Conservation (phyloP, 1,140 invertebrate genomes). For the Apocrypta bakeri region DNA sequence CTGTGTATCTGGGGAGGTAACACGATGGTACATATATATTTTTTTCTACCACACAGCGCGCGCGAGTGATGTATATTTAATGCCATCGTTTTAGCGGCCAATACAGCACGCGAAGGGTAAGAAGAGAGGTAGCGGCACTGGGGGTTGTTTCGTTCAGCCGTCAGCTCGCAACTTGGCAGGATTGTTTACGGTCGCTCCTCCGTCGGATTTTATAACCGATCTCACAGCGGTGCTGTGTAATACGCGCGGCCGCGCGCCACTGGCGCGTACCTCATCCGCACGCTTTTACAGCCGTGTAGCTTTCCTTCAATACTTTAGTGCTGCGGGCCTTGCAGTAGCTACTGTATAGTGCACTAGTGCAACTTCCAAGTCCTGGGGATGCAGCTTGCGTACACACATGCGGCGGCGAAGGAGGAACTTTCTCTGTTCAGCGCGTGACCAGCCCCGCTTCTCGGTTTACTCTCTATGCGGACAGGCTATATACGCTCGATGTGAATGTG, state of each 20-base stretch:
- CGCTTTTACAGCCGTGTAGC: slow-evolving; percentile 62
- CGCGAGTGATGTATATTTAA: slow-evolving; percentile 6
- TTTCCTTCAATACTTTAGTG: slow-evolving; percentile 61
- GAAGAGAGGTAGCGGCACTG: too few relatives aligned
- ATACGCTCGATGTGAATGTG: background rate
- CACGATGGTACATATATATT: too few relatives aligned
- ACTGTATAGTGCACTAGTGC: background rate
- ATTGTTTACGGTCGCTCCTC: slow-evolving; percentile 58
- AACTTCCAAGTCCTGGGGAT: background rate
- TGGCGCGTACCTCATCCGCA: background rate
- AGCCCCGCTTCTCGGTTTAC: background rate
- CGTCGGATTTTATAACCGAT: slow-evolving; percentile 20
- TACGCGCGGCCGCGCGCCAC: slow-evolving; percentile 54
- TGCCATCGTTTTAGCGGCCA: background rate
- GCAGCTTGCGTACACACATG: background rate
- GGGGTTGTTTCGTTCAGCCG: background rate
- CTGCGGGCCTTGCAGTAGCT: slow-evolving; percentile 24
- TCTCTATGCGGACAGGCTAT: background rate
- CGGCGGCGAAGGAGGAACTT: background rate
- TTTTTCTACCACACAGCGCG: too few relatives aligned
- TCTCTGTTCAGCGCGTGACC: background rate
- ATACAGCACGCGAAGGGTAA: background rate
- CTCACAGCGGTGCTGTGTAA: slow-evolving; percentile 4
- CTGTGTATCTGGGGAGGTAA: too few relatives aligned
- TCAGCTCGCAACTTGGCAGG: slow-evolving; percentile 54